Base-by-base conservation (phyloP, 1,140 invertebrate genomes). In the Physella acuta region DNA sequence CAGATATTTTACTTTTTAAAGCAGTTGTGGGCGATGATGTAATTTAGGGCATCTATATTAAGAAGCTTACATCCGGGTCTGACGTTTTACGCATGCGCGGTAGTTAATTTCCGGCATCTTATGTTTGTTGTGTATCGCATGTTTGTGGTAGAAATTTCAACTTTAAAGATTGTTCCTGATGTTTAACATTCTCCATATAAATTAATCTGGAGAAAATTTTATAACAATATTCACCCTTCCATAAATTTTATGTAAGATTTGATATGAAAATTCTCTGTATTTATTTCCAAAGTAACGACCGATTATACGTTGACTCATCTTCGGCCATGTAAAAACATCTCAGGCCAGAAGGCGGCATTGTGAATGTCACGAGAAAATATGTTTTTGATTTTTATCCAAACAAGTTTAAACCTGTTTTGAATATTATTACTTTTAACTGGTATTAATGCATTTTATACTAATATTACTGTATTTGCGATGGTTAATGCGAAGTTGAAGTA, bases 111-210 rank as follows among this genome's bases (percentile, higher is more conserved):
- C 68, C 72, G 64, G 52, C 72, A 67, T 73, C 65, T 73, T 66
- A 62, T 73, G 69, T 73, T 73, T 73, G 68, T 70, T 73, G 72
- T 51, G 53, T 49, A 70, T 73, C 63, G 60, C 65, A 73, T 68
- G 65, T 44, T 37, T 14, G 52, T 63, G 37, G 39, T 69, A 51
- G 36, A 65, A 65, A 34, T 60, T 68, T 51, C 51, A 67, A 60
- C 33, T 61, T 53, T 30, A 44, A 61, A 24, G 53, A 44, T 39
- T 66, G 30, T 37, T 26, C 64, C 66, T 64, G 61, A 68, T 62
- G 68, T 51, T 1, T 51, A 49, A 65, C 65, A 44, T 68, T 52
- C 51, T 69, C 49, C 33, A 51, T 34, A 49, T 30, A 16, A 44
- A 33, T 37, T 36, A 49, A 55, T 63, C 60, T 63, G 44, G 53